Evolutionary conservation across 2,797 vertebrate species (phyloP).

Genomic region (Clarias laeviceps): DNA sequence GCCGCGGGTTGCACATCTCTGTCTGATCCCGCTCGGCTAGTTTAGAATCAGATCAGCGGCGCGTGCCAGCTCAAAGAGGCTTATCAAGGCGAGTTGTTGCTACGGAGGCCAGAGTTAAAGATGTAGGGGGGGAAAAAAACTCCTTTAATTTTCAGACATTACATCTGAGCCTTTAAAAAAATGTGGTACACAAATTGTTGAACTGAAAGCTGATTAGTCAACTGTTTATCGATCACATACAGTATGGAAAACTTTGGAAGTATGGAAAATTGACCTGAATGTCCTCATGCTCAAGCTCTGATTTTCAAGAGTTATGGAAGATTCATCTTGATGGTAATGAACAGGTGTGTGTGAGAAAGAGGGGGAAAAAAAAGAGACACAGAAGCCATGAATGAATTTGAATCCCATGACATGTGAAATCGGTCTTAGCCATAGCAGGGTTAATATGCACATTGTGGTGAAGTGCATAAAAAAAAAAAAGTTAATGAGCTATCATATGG

Average conservation of each 20-base stretch:
- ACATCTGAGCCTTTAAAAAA: background rate
- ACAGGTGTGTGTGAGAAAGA: slow-evolving; percentile 29
- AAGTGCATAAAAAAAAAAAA: slow-evolving; percentile 28
- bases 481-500: background rate
- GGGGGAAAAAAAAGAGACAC: background rate
- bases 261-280: too few species aligned
- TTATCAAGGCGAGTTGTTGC: background rate
- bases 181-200: too few species aligned
- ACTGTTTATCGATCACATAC: too few species aligned
- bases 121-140: background rate
- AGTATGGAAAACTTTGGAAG: too few species aligned
- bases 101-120: background rate
- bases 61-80: background rate
- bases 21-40: background rate
- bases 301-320: too few species aligned
- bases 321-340: slow-evolving; percentile 7
- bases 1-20: background rate
- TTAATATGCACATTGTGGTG: slow-evolving; percentile 38
- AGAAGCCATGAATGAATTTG: slow-evolving; percentile 12
- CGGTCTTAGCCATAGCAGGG: slow-evolving; percentile 40
- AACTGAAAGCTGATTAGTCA: too few species aligned
- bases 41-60: background rate
- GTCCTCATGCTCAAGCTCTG: too few species aligned
- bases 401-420: slow-evolving; percentile 45
- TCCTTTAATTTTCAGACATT: background rate